Conservation (phyloP, 2,888 invertebrate species). For the Ischnus inquisitorius region DNA sequence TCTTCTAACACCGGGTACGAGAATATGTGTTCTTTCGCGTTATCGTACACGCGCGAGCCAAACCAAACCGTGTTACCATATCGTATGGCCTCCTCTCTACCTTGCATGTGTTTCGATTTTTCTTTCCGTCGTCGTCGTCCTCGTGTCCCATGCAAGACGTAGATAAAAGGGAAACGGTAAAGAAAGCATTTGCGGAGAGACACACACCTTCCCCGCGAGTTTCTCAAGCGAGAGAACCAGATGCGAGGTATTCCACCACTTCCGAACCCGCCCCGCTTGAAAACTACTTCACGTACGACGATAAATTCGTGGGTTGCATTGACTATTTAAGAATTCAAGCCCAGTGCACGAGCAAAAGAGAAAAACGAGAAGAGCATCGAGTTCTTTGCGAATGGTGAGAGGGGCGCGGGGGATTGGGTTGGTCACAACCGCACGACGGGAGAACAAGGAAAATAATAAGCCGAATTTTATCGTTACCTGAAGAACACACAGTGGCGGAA, state of each 20-base stretch:
- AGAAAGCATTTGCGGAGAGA: constrained; percentile 22
- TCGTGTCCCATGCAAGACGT: constrained; percentile 36
- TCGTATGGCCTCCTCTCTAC: not conserved
- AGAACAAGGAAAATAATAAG: constrained; percentile 65
- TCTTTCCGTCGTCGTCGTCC: constrained; percentile 57
- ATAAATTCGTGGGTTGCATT: constrained; percentile 66
- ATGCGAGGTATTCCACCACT: constrained; percentile 52
- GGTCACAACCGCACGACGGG: not conserved
- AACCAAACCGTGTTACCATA: constrained; percentile 13
- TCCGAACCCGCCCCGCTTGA: constrained; percentile 30
- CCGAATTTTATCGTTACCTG: constrained; percentile 53
- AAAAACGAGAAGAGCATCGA: constrained; percentile 17
- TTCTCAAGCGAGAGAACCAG: constrained; percentile 62
- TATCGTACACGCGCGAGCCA: not conserved
- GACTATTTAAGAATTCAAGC: constrained; percentile 69
- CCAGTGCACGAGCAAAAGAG: constrained; percentile 46
- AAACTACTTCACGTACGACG: constrained; percentile 65
- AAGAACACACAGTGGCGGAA: constrained; percentile 35
- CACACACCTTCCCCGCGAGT: constrained; percentile 37
- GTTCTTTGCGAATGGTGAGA: not conserved
- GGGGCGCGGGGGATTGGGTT: not conserved
- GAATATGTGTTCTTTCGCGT: constrained; percentile 36
- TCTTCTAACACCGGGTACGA: not conserved
- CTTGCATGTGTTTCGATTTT: constrained; percentile 58
- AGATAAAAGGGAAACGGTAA: constrained; percentile 37